A percentile compares a stretch with the other conserved stretches of the same genome.
These are phyloP conservation scores for Bombyx huttoni DNA, from an alignment of 2,888 invertebrate genomes.

Conservation along the genomic window DNA sequence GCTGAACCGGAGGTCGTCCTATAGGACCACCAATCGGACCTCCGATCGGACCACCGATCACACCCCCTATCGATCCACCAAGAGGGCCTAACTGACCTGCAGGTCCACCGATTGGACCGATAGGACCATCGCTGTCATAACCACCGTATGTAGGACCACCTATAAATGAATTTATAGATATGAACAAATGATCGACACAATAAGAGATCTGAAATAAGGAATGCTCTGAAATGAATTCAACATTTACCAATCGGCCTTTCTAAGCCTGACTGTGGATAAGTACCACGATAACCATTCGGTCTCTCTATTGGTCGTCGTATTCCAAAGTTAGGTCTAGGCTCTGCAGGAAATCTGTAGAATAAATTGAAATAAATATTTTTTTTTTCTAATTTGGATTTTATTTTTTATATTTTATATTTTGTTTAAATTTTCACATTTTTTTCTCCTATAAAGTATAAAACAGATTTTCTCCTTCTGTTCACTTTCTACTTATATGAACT, in stretches of 20 bases:
- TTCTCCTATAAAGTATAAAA: too few species aligned
- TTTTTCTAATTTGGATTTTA: too few species aligned
- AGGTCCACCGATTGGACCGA: conserved; percentile 29
- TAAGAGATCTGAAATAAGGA: too few species aligned
- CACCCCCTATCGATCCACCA: conserved; percentile 38
- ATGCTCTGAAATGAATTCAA: not conserved
- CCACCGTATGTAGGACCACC: conserved; percentile 23
- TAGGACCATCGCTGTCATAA: conserved; percentile 8
- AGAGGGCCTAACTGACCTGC: conserved; percentile 14
- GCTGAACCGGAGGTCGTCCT: conserved; percentile 39
- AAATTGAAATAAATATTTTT: too few species aligned
- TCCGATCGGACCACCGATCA: conserved; percentile 39
- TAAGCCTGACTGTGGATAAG: conserved; percentile 55
- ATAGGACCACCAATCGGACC: conserved; percentile 37
- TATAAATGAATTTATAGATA: conserved; percentile 13
- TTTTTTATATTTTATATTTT: too few species aligned
- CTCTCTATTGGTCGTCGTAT: conserved; percentile 46
- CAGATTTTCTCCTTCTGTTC: too few species aligned
- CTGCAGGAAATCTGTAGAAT: conserved; percentile 42
- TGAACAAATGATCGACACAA: too few species aligned
- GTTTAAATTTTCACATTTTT: too few species aligned
- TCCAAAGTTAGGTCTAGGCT: conserved; percentile 53
- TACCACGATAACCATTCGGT: conserved; percentile 67
- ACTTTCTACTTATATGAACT: too few species aligned
- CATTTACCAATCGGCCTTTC: conserved; percentile 47